Base-by-base conservation (phyloP, 2,113 vertebrate species). In the Jacana jacana region DNA sequence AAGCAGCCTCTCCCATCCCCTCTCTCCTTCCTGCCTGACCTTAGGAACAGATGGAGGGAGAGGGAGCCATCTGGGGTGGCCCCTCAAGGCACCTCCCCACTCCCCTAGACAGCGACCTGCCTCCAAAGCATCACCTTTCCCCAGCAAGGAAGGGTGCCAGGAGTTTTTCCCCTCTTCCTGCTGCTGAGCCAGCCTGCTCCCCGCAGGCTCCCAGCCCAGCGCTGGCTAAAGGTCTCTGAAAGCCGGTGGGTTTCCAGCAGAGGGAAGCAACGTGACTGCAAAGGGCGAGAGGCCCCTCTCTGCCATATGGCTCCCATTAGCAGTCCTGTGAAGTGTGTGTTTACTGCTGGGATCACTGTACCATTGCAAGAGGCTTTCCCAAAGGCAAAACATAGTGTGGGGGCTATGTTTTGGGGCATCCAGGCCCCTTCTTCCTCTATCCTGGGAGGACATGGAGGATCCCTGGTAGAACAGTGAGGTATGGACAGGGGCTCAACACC, bases 261-360 rank as follows among this genome's bases (percentile, higher is more conserved):
- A 6, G 93, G 73, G 20, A 48, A 82, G 76, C 66, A 86, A 39
- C 3, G 4, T 2, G 81, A 7, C 58, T 40, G 79, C 10, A 1
- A 31, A 84, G 93, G 88, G 68, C 4, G 7, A 76, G 93, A 54
- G 94, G 96, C 93, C 95, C 90, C 93, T 90, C 20, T 42, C 76
- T 17, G 31, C 79, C 96, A 93, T 51, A 7, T 96, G 96, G 82
- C 69, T 97, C 90, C 95, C 90, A 90, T 96, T 5, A 96, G 85
- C 55, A 52, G 81, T 85, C 54, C 85, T 5, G 40, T 24, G 79
- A 86, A 85, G 81, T 35, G 49, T 11, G 3, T 70, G 54, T 88
- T 91, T 35, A 25, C 79, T 42, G 85, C 91, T 58, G 85, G 87
- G 85, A 91, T 94, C 79, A 0, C 82, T 23, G 46, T 3, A 30